phyloP scores from a whole-genome alignment of 2,888 invertebrate genomes.

The Acanthopleura granulata region DNA sequence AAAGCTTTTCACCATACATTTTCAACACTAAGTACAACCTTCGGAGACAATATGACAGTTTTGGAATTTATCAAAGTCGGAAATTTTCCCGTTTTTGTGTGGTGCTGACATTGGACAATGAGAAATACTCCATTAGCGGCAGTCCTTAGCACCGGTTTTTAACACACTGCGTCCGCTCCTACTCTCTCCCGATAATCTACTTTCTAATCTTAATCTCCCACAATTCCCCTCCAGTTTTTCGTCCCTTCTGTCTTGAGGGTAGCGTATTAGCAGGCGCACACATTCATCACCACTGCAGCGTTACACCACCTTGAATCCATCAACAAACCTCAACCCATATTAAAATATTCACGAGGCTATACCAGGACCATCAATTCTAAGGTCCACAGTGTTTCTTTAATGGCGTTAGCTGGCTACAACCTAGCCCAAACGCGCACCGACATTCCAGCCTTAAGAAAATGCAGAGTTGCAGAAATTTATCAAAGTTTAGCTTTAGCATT shows the following conservation, averaged over 20 bases:
- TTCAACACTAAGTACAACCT: slow-evolving; percentile 2
- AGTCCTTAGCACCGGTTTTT: no score
- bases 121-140: no score
- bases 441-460: no score
- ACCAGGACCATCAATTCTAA: slow-evolving; percentile 8
- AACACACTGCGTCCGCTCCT: no score
- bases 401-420: no score
- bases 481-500: not conserved
- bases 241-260: not conserved
- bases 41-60: not conserved
- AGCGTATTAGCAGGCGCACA: not conserved
- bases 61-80: not conserved
- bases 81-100: not conserved
- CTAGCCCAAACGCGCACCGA: no score
- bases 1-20: slow-evolving; percentile 7
- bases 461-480: not conserved
- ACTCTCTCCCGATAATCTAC: not conserved
- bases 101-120: no score
- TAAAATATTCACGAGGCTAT: slow-evolving; percentile 8
- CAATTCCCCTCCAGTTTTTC: not conserved
- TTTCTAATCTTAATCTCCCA: slow-evolving; percentile 3
- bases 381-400: no score
- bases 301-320: not conserved
- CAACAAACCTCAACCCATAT: not conserved
- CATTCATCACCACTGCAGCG: not conserved